A percentile compares a stretch with the other conserved stretches of the same genome.
Evolutionary conservation across 2,797 vertebrate species (phyloP).

Genomic region (Anguilla anguilla): DNA sequence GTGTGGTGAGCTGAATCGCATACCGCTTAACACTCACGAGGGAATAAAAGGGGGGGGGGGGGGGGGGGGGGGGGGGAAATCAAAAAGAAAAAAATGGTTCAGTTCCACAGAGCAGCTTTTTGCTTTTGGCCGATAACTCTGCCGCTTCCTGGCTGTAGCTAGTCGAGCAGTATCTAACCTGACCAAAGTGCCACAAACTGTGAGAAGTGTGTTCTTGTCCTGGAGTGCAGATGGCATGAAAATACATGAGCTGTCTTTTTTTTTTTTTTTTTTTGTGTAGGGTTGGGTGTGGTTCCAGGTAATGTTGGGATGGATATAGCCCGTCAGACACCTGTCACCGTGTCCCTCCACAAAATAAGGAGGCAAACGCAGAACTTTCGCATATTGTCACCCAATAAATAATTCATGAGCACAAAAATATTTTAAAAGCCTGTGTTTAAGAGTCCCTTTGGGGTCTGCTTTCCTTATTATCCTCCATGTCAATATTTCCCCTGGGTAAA

Average conservation of each 20-base stretch:
- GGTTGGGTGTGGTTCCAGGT: background rate
- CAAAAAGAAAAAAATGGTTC: background rate
- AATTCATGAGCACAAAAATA: conserved; percentile 17
- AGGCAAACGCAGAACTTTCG: conserved; percentile 7
- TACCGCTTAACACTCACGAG: background rate
- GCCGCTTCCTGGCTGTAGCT: background rate
- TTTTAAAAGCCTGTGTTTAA: conserved; percentile 11
- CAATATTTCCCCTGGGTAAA: conserved; percentile 4
- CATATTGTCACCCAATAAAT: conserved; percentile 22
- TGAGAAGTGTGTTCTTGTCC: background rate
- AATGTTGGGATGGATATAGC: conserved; percentile 10
- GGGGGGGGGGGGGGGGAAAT: no score
- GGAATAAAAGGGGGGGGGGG: background rate
- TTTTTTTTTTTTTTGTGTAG: background rate
- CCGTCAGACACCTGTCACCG: background rate
- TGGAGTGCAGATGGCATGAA: background rate
- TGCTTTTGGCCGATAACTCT: background rate
- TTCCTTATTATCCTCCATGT: conserved; percentile 25
- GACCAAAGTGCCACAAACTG: conserved; percentile 1
- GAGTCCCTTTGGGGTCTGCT: conserved; percentile 9
- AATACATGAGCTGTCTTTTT: background rate
- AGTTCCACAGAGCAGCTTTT: background rate
- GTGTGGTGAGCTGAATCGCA: background rate
- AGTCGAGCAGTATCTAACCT: background rate
- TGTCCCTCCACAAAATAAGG: background rate